Conservation (phyloP, 1,140 invertebrate genomes). For the Xylocopa sonorina region DNA sequence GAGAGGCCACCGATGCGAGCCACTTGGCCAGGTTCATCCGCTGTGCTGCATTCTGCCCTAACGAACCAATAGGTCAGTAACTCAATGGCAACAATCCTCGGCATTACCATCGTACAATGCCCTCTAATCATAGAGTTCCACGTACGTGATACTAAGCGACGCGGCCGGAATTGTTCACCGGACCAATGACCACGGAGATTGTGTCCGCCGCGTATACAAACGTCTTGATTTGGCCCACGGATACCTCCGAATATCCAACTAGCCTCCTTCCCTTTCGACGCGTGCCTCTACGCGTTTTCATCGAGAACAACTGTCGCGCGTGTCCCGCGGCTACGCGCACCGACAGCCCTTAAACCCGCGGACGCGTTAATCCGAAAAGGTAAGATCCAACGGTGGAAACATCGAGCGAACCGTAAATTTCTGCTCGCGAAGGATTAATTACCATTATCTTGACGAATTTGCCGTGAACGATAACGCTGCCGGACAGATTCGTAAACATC, state of each 20-base stretch:
- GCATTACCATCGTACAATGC: slow-evolving; percentile 62
- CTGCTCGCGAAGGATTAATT: background rate
- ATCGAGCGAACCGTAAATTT: background rate
- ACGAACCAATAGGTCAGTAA: slow-evolving; percentile 81
- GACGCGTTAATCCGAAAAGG: background rate
- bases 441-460: slow-evolving; percentile 4
- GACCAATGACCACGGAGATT: slow-evolving; percentile 27
- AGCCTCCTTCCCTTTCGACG: background rate
- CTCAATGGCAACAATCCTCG: slow-evolving; percentile 74
- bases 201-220: slow-evolving; percentile 12
- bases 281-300: too few relatives aligned
- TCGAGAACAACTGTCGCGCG: too few relatives aligned
- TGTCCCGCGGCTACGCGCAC: too few relatives aligned
- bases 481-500: slow-evolving; percentile 45
- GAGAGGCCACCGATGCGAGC: slow-evolving; percentile 87
- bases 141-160: slow-evolving; percentile 46
- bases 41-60: slow-evolving; percentile 89
- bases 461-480: slow-evolving; percentile 19
- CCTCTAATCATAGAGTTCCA: slow-evolving; percentile 61
- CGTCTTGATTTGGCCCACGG: slow-evolving; percentile 18
- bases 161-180: slow-evolving; percentile 30
- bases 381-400: background rate
- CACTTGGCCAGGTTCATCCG: slow-evolving; percentile 86
- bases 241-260: background rate
- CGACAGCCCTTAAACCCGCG: too few relatives aligned